A percentile compares a stretch with the other conserved stretches of the same genome.
Conservation (phyloP, 1,140 invertebrate genomes). For the Drosophila ficusphila region DNA sequence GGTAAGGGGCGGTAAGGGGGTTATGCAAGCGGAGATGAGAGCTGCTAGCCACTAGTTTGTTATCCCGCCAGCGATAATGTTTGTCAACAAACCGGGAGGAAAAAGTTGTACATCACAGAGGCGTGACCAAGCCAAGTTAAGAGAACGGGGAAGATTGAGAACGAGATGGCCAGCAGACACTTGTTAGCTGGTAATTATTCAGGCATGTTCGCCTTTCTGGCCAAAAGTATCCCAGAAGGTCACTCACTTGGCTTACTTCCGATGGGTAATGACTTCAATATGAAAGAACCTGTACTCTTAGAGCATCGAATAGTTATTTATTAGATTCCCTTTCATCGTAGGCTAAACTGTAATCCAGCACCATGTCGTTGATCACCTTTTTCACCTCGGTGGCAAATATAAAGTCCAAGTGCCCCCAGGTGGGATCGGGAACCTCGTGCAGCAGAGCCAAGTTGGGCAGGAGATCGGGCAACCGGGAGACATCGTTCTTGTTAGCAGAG, state of each 20-base stretch:
- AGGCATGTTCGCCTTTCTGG: conserved; percentile 1
- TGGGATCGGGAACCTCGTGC: conserved; percentile 79
- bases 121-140: conserved; percentile 43
- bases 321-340: conserved; percentile 26
- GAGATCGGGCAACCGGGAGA: conserved; percentile 76
- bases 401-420: conserved; percentile 86
- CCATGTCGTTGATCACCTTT: conserved; percentile 83
- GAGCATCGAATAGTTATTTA: too few species aligned
- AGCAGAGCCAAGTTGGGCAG: conserved; percentile 83
- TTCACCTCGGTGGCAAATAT: conserved; percentile 85
- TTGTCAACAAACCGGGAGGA: conserved; percentile 47
- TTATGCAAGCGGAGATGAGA: not conserved
- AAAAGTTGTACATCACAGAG: conserved; percentile 30
- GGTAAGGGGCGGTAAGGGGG: not conserved
- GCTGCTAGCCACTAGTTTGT: conserved; percentile 37
- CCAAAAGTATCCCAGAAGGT: conserved; percentile 4
- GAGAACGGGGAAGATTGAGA: not conserved
- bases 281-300: too few species aligned
- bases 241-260: not conserved
- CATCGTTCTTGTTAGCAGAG: conserved; percentile 85
- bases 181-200: conserved; percentile 54
- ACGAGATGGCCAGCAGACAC: conserved; percentile 31
- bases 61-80: conserved; percentile 49
- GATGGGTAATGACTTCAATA: not conserved
- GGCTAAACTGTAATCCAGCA: conserved; percentile 63